Evolutionary conservation across 1,140 invertebrate species (phyloP), one percentile per base, ranked within the genome.

Genomic region (Drosophila funebris): DNA sequence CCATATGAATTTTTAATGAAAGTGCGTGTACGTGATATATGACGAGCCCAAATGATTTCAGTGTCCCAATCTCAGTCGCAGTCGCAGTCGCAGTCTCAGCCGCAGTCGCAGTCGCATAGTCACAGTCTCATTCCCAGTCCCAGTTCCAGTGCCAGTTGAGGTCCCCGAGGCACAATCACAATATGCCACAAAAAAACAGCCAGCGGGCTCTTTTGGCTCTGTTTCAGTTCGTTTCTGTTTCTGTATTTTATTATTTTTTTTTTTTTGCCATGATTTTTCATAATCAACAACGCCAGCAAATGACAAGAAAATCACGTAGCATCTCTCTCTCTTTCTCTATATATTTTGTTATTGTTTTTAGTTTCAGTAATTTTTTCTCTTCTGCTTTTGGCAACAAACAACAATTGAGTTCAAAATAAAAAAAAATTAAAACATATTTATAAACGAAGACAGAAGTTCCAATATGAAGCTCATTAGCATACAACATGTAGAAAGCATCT

Each of bases 1-100:
- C 52, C 73, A 64, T 60, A 60, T 80, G 60, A 69, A 80, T 80
- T 67, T 76, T 60, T 78, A 64, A 78, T 84, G 67, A 84, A 73
- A 78, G 78, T 76, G 72, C 41, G 66, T 66, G 85, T 90, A 90
- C 88, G 88, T 90, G 88, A 85, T 87, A 67, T 82, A 76, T 88
- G 67, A 43, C 39, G 60, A 78, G 78, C 20, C 61, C 11, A 70
- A 88, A 82, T 82, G 82, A 87, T 87, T 87, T 85, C 53, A 54
- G 31, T 18, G 14, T 41, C 39, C 39, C 39, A 41, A 4, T 41
- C 8, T 16, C 39, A 41, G 13, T 16, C 13, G 4, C 13, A 41
- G 2, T 41, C 13, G 31, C 31, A n/a, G 11, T 36, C 11, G 0
- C 31, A 9, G 11, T 36, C 29, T 1, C 29, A 31, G 5, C 6